Evolutionary conservation across 1,140 invertebrate species (phyloP), one percentile per base, ranked within the genome.

Genomic region (Drosophila dunni): DNA sequence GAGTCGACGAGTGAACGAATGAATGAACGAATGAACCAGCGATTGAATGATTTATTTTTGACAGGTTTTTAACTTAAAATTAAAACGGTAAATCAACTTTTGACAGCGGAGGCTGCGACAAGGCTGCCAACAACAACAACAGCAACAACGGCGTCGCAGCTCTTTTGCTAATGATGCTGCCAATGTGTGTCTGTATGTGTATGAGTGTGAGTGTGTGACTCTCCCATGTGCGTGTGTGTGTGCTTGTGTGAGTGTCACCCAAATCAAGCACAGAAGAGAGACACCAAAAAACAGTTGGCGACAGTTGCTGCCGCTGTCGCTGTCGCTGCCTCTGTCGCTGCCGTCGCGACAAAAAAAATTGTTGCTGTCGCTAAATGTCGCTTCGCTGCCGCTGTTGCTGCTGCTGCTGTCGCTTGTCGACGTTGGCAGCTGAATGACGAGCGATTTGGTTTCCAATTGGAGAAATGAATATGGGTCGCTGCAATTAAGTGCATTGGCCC

Each of bases 21-120:
- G 58, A 75, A 57, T 57, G 68, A 64, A 34, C 53, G 53, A 62
- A 68, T 50, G 57, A 71, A 54, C 45, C 48, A 74, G 83, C 53
- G 90, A 91, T 91, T 91, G 90, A 91, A 91, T 91, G 90, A 91
- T 91, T 91, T 91, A 91, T 91, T 91, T 91, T 91, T 91, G 90
- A 91, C 90, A 91, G 90, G 80, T 91, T 91, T 91, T 90, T 90
- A 91, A 91, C 85, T 91, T 91, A 88, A 91, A 91, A 91, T 91
- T 91, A 91, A 91, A 91, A 90, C 90, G 78, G 90, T 91, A 91
- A 91, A 91, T 91, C 90, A 91, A 91, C 75, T 91, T 90, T 88
- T 91, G 90, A 91, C 90, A 91, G 90, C 83, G 65, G 78, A 90
- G 75, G 80, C 53, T 40, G 53, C 53, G 53, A 79, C 86, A 86